Base-by-base conservation (phyloP, 2,113 vertebrate genomes). In the Climacteris rufus region DNA sequence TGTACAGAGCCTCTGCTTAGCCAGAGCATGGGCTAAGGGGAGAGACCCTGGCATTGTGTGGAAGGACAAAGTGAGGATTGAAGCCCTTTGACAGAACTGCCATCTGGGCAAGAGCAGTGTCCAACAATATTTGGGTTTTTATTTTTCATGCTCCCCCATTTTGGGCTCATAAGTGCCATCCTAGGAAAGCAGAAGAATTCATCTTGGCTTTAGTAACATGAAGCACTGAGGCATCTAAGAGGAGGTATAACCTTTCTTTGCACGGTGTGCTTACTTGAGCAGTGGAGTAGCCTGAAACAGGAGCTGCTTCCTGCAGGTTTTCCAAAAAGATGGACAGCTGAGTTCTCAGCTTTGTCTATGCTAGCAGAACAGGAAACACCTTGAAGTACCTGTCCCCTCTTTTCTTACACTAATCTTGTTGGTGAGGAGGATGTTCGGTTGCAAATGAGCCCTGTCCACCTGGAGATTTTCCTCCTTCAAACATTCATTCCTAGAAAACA, bases 281-380 rank as follows among this genome's bases (percentile, higher is more conserved):
- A 33, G 52, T 23, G 70, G 53, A 69, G 39, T 49, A 70, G 42
- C 24, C 68, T 53, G 59, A 77, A 78, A 64, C 30, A 70, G 56
- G 37, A 92, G 44, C 25, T 95, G 44, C 25, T 95, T 87, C 66
- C 54, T 88, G 17, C 47, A 70, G 56, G 50, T 83, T 83, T 89
- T 90, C 45, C 33, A 39, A 11, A 45, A 45, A 53, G 54, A 23
- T 60, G 39, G 22, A 39, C 27, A 78, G 39, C 39, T 30, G 63
- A 86, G 20, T 74, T 92, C 42, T 86, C 5, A 17, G 31, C 44
- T 89, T 86, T 85, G 52, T 72, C 66, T 10, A 4, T 75, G 47
- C 63, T 83, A 24, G 33, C 27, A 9, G 50, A 56, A 71, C 2
- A 22, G 60, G 47, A 83, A 74, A 30, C 80, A 81, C 68, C 40